Evolutionary conservation across 2,113 vertebrate species (phyloP).

Genomic region (Fulica atra): DNA sequence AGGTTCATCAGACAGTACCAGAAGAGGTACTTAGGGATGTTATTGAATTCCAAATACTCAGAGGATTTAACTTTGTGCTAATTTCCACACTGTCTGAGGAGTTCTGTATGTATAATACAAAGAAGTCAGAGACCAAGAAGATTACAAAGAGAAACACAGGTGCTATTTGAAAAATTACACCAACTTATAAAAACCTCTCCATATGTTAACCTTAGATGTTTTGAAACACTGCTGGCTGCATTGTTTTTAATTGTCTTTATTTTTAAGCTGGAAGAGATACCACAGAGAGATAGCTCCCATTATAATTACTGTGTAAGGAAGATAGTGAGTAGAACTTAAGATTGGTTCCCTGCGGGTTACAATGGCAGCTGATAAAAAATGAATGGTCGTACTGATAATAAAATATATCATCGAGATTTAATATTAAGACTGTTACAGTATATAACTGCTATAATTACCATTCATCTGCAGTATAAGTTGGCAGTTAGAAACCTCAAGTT

Average conservation of each 20-base stretch:
- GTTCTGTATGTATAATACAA: background rate
- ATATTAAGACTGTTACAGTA: background rate
- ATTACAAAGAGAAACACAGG: background rate
- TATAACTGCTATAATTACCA: background rate
- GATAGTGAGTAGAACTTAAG: background rate
- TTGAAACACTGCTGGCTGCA: background rate
- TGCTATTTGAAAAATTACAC: background rate
- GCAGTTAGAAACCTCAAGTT: background rate
- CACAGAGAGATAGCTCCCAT: background rate
- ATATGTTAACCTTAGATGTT: background rate
- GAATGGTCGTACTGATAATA: background rate
- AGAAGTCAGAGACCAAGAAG: background rate
- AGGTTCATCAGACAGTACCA: background rate
- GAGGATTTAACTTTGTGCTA: background rate
- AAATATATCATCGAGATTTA: background rate
- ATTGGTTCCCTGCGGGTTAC: background rate
- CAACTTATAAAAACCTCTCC: background rate
- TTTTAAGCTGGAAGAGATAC: conserved; percentile 12
- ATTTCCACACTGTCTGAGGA: background rate
- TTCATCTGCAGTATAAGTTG: background rate
- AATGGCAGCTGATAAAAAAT: background rate
- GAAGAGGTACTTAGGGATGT: background rate
- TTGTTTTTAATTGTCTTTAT: background rate
- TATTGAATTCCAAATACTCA: background rate
- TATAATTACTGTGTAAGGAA: background rate